Evolutionary conservation across 2,797 vertebrate genomes (phyloP).

Genomic region (Vespertilio murinus): DNA sequence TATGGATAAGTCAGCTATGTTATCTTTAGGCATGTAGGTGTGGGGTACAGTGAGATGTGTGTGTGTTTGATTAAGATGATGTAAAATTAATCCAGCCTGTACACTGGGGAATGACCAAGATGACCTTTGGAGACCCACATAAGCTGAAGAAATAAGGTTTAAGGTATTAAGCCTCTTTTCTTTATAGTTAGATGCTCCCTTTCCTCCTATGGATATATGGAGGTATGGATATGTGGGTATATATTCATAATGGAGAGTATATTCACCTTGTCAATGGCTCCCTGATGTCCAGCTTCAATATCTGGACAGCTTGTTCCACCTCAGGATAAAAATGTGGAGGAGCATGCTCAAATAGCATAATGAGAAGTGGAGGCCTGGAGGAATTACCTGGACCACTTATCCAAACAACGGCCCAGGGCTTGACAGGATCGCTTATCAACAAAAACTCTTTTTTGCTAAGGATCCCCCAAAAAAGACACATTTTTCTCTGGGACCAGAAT

Average conservation of each 20-base stretch:
- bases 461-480: fast-evolving
- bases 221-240: neutral
- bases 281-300: neutral
- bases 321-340: neutral
- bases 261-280: neutral
- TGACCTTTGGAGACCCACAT: neutral
- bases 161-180: neutral
- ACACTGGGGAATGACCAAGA: neutral
- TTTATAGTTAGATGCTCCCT: neutral
- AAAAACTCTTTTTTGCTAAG: neutral
- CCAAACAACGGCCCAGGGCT: neutral
- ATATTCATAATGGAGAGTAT: neutral
- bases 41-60: neutral
- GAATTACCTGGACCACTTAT: neutral
- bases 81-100: neutral
- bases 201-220: neutral
- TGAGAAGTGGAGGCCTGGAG: neutral
- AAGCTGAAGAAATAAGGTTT: neutral
- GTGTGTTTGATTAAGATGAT: neutral
- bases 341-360: neutral
- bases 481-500: neutral
- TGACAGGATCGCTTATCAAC: neutral
- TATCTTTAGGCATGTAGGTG: neutral
- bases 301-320: neutral
- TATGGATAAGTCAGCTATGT: neutral